Evolutionary conservation across 2,797 vertebrate species (phyloP), one percentile per base, ranked within the genome.

Genomic region (Chaetodon trifasciatus): DNA sequence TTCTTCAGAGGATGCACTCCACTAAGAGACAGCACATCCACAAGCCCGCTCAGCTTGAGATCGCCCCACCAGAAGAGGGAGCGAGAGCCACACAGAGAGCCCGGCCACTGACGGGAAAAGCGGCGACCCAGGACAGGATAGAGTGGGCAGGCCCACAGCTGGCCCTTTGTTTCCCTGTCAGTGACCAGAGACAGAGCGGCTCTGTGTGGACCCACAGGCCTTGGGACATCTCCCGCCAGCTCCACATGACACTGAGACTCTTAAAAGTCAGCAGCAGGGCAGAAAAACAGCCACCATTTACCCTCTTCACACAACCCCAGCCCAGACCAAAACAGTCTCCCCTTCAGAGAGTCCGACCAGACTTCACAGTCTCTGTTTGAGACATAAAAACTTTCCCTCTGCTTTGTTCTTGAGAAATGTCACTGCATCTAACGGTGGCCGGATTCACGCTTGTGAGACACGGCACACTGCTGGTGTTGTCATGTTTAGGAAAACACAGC

Each of bases 181-280:
- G 72, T 86, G 78, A 78, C 78, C 89, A 58, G 78, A 83, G 88
- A 93, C 91, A 93, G 93, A 93, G 93, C 70, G 0, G 75, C 92
- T 92, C 93, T 96, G 94, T 96, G 88, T 86, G 82, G 89, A 85
- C 76, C 24, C 78, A 76, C 81, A 88, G 84, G 82, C 91, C 74
- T 87, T 94, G 95, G 92, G 94, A 95, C 94, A 78, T 94, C 95
- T 93, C 93, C 94, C 86, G 24, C 85, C 86, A 86, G 92, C 91
- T 78, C 94, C 90, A 88, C 87, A 91, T 89, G 85, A 92, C 93
- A 93, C 92, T 44, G 71, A 70, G 68, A 72, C 79, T 77, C 82
- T 85, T 89, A 44, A 86, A 89, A 91, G 69, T 68, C 57, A 79
- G 73, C 82, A 79, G 53, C 74, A 81, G 67, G 10, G 76, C 77